phyloP scores from a whole-genome alignment of 1,140 invertebrate genomes.

The Meteorus sp. region DNA sequence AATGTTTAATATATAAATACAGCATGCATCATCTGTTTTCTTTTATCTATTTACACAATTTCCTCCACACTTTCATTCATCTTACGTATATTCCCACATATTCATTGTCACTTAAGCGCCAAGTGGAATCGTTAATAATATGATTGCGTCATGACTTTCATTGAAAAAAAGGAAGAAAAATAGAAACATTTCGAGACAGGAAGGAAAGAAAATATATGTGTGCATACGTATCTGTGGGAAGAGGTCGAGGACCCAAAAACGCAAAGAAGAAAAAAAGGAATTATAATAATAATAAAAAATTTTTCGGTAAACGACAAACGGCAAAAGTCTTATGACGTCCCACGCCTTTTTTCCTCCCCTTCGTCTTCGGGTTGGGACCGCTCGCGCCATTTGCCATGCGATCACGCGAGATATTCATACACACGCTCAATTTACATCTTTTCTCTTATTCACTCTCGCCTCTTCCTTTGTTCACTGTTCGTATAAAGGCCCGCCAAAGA shows the following conservation, averaged over 20 bases:
- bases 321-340: conserved; percentile 25
- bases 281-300: no score
- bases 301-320: conserved; percentile 26
- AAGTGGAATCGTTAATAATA: not conserved
- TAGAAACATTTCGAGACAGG: not conserved
- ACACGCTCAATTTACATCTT: conserved; percentile 17
- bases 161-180: conserved; percentile 8
- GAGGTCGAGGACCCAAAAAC: conserved; percentile 21
- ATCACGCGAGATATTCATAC: conserved; percentile 15
- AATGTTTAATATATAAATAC: conserved; percentile 51
- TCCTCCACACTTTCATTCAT: conserved; percentile 13
- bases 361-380: not conserved
- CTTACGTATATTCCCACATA: conserved; percentile 27
- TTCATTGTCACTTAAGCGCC: conserved; percentile 22
- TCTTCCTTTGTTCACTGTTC: not conserved
- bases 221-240: no score
- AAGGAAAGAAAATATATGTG: not conserved
- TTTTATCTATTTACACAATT: conserved; percentile 45
- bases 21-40: conserved; percentile 47
- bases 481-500: not conserved
- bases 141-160: conserved; percentile 19
- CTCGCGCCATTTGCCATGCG: conserved; percentile 2
- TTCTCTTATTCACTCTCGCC: not conserved
- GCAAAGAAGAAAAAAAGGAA: no score
- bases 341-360: conserved; percentile 15